Conservation (phyloP, 2,888 invertebrate genomes). For the Megamerina dolium region DNA sequence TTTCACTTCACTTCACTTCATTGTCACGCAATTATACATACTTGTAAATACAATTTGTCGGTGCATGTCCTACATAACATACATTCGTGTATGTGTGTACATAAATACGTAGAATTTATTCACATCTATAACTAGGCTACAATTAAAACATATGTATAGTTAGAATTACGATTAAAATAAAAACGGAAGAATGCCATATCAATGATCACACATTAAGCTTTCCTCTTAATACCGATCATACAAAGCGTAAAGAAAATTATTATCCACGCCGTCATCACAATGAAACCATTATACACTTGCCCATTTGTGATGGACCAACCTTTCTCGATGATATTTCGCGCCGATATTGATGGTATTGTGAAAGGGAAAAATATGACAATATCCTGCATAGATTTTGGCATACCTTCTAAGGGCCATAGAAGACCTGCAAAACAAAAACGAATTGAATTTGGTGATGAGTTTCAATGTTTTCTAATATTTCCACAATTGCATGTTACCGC, state of each 20-base stretch:
- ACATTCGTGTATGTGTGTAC: no score
- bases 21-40: no score
- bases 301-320: slow-evolving; percentile 64
- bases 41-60: no score
- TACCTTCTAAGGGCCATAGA: slow-evolving; percentile 64
- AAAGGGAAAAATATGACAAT: slow-evolving; percentile 67
- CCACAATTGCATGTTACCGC: slow-evolving; percentile 58
- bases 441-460: background rate
- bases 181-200: no score
- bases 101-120: no score
- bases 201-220: no score
- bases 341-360: slow-evolving; percentile 70
- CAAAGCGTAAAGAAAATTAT: slow-evolving; percentile 55
- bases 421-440: slow-evolving; percentile 50
- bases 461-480: background rate
- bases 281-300: slow-evolving; percentile 68
- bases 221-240: slow-evolving; percentile 52
- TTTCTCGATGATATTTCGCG: slow-evolving; percentile 69
- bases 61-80: no score
- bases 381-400: slow-evolving; percentile 57
- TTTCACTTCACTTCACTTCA: no score
- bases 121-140: no score
- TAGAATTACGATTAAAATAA: no score
- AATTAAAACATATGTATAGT: no score
- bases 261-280: slow-evolving; percentile 63